These are phyloP conservation scores for Plemyria rubiginata DNA, from an alignment of 2,888 invertebrate species.

Conservation along the genomic window DNA sequence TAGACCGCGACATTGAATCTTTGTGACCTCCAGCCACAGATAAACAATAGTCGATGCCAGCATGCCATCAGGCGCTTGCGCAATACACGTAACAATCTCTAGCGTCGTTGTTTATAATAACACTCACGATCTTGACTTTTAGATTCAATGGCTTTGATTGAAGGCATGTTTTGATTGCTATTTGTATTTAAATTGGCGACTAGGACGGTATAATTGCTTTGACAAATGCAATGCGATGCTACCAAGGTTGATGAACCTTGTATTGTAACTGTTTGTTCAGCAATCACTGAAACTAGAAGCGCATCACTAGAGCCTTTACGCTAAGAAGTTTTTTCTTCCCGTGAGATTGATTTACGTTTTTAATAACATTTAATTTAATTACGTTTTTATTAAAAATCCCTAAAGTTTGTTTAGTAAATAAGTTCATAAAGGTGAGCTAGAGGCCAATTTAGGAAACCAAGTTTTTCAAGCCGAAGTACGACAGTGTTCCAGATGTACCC, in stretches of 20 bases:
- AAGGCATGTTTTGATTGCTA: conserved; percentile 13
- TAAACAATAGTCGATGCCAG: conserved; percentile 8
- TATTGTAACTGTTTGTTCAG: conserved; percentile 6
- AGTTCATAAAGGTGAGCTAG: too few species aligned
- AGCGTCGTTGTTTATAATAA: conserved; percentile 30
- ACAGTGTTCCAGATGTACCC: too few species aligned
- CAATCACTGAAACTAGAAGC: neutral
- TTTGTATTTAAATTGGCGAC: neutral
- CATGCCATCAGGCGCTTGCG: conserved; percentile 34
- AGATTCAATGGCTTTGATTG: conserved; percentile 29
- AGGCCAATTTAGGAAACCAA: too few species aligned
- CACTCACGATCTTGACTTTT: conserved; percentile 43
- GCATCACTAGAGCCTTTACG: too few species aligned
- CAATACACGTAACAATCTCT: conserved; percentile 37
- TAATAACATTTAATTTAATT: too few species aligned
- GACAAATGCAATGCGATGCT: conserved; percentile 13
- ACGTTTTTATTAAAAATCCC: too few species aligned
- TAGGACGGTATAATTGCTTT: conserved; percentile 10
- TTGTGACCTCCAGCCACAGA: conserved; percentile 33
- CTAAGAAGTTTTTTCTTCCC: too few species aligned
- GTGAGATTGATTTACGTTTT: too few species aligned
- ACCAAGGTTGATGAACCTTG: conserved; percentile 16
- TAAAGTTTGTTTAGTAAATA: too few species aligned
- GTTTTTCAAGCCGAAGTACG: too few species aligned
- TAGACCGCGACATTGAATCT: conserved; percentile 35